Percentiles rank a stretch among this genome's conserved stretches.
phyloP scores from a whole-genome alignment of 2,113 vertebrate species.

The Dolichotis patagonum region DNA sequence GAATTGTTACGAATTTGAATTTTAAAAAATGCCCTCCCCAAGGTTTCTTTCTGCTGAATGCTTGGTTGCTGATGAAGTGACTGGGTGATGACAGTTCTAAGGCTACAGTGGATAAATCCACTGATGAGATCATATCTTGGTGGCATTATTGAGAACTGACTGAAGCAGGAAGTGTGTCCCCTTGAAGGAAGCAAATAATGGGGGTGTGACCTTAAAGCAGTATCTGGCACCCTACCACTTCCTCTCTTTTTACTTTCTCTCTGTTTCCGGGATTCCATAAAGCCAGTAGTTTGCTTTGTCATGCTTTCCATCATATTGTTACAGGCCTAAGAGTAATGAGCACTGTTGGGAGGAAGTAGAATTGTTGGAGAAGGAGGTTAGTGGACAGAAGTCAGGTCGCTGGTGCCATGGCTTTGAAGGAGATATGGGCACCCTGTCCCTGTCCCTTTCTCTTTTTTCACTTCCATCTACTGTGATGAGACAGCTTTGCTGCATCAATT shows the following conservation, averaged over 20 bases:
- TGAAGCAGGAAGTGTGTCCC: background rate
- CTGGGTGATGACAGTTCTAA: background rate
- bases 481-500: too few species aligned
- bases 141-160: background rate
- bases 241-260: background rate
- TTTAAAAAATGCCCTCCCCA: too few species aligned
- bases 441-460: background rate
- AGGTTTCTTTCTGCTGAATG: background rate
- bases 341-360: background rate
- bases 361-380: background rate
- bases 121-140: background rate
- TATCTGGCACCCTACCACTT: background rate
- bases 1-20: background rate
- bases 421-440: too few species aligned
- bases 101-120: background rate
- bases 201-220: background rate
- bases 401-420: background rate
- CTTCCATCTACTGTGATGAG: background rate
- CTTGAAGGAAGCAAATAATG: background rate
- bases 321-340: background rate
- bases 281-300: background rate
- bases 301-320: background rate
- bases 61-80: background rate
- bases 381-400: too few species aligned
- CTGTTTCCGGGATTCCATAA: background rate